phyloP scores from a whole-genome alignment of 2,888 invertebrate species.

The Colletes collaris region DNA sequence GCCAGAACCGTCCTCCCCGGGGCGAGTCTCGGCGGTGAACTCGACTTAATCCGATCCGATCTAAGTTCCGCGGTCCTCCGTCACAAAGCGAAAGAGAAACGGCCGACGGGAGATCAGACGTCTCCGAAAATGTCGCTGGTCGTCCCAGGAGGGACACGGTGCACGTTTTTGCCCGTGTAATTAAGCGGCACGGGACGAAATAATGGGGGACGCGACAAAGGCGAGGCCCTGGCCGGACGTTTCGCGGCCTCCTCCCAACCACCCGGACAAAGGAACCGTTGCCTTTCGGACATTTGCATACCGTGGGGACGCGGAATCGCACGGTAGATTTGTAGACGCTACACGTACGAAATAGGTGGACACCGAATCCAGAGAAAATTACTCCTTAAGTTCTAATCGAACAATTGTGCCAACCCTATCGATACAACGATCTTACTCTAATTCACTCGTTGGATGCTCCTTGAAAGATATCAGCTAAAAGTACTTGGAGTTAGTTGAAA shows the following conservation, averaged over 20 bases:
- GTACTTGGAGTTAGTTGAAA: too few relatives aligned
- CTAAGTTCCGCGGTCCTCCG: constrained; percentile 7
- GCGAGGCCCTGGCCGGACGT: constrained; percentile 23
- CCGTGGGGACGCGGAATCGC: not conserved
- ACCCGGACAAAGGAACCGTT: constrained; percentile 36
- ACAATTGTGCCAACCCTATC: too few relatives aligned
- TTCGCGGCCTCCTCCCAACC: constrained; percentile 22
- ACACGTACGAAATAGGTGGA: not conserved
- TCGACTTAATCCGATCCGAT: constrained; percentile 39
- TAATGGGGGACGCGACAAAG: constrained; percentile 57
- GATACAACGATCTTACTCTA: too few relatives aligned
- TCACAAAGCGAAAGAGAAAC: constrained; percentile 22
- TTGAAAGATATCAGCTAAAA: too few relatives aligned
- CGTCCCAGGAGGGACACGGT: not conserved
- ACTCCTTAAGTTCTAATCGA: not conserved
- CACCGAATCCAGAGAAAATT: not conserved
- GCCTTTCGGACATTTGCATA: constrained; percentile 36
- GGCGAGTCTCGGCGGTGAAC: constrained; percentile 14
- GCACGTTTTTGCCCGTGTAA: constrained; percentile 57
- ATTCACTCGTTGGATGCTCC: too few relatives aligned
- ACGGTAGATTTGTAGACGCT: too few relatives aligned
- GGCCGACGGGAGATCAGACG: constrained; percentile 17
- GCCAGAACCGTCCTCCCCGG: not conserved
- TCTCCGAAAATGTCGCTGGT: constrained; percentile 3
- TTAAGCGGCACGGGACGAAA: constrained; percentile 54